Evolutionary conservation across 2,113 vertebrate genomes (phyloP), one percentile per base, ranked within the genome.

Genomic region (Megaptera novaeangliae): DNA sequence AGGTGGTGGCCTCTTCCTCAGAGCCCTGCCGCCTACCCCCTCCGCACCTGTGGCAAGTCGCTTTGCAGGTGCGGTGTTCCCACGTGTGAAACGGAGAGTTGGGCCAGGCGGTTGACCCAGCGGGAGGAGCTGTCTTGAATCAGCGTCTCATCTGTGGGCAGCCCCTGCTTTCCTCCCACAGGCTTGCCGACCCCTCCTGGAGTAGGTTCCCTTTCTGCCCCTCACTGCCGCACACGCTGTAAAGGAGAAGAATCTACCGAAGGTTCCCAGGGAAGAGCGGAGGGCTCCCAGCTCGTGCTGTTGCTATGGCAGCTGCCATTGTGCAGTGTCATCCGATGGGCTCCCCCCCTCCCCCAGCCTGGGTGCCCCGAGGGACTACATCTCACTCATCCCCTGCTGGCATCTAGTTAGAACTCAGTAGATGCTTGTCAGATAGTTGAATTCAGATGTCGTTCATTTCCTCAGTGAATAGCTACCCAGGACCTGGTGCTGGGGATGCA

Each of bases 301-400:
- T 52, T 31, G 66, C 39, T 13, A 0, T 3, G 18, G 59, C 31
- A 18, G 46, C 36, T 57, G 8, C 46, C 5, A 0, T 17, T 55
- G 59, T 46, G 31, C 21, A 8, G 14, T 27, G n/a, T 11, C 23
- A 14, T 7, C 9, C 0, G 2, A n/a, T 10, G 18, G 75, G 57
- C 8, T 17, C 55, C 20, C 55, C 21, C 44, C 12, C 20, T 8
- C 55, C 15, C 44, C 17, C 31, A 21, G 78, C 31, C 61, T 25
- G 31, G 11, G 68, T 21, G 21, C 74, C 55, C 15, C 11, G 3
- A 17, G 64, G 88, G n/a, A 61, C 72, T 2, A 11, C 8, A 0
- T 72, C 36, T 31, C 29, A 31, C 29, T 61, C 13, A 0, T 72
- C 63, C 20, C 4, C 0, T 80, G 71, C 75, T 23, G 36, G 34